Percentiles rank a stretch among this genome's conserved stretches.
Evolutionary conservation across 2,797 vertebrate genomes (phyloP).

Genomic region (Xenentodon cancila): DNA sequence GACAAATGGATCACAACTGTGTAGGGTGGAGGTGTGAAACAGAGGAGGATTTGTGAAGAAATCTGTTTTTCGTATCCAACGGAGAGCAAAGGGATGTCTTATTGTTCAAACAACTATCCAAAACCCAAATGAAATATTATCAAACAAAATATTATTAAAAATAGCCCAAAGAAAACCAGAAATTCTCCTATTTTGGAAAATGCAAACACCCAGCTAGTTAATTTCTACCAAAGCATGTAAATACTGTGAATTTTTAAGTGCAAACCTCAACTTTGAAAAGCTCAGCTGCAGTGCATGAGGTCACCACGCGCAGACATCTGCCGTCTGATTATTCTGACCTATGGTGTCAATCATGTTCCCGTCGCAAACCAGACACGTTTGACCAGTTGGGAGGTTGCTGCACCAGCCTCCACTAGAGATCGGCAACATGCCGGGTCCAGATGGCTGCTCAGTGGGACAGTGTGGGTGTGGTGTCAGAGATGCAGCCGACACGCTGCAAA

Average conservation of each 20-base stretch:
- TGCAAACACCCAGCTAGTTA: too few relatives aligned
- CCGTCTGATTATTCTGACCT: slow-evolving; percentile 6
- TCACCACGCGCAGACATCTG: neutral
- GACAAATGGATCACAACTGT: slow-evolving; percentile 4
- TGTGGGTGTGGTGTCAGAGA: slow-evolving; percentile 30
- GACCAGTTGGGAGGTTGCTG: slow-evolving; percentile 37
- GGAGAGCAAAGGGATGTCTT: too few relatives aligned
- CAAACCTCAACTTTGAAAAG: neutral
- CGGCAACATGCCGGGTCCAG: slow-evolving; percentile 52
- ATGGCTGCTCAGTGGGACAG: slow-evolving; percentile 56
- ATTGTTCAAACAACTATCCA: too few relatives aligned
- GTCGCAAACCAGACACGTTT: slow-evolving; percentile 14
- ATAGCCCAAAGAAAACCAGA: too few relatives aligned
- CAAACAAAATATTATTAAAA: too few relatives aligned
- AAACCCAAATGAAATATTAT: too few relatives aligned
- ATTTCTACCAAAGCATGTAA: too few relatives aligned
- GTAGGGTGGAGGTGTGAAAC: neutral
- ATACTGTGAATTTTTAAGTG: neutral
- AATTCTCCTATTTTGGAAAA: too few relatives aligned
- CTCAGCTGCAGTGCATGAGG: slow-evolving; percentile 3
- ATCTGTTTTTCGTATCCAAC: neutral
- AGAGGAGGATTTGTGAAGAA: slow-evolving; percentile 1
- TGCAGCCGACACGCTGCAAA: slow-evolving; percentile 41
- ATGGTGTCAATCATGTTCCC: slow-evolving; percentile 11
- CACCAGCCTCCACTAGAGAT: slow-evolving; percentile 24